Conservation (phyloP, 2,888 invertebrate species). For the Cryptus armator region DNA sequence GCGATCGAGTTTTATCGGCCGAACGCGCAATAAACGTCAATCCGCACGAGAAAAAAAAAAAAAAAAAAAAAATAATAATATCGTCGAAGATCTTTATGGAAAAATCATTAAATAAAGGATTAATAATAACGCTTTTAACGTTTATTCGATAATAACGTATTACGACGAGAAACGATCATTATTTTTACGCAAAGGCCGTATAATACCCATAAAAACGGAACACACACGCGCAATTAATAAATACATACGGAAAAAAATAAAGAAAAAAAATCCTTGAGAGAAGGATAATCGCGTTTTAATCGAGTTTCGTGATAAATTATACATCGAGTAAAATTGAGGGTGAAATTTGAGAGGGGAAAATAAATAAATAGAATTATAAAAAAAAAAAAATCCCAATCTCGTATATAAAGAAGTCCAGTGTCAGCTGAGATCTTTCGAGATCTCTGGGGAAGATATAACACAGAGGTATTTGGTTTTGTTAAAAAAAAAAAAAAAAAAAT, state of each 20-base stretch:
- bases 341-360: conserved; percentile 24
- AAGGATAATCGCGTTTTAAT: conserved; percentile 29
- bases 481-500: conserved; percentile 14
- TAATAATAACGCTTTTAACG: conserved; percentile 21
- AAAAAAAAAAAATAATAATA: background rate
- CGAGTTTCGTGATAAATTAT: conserved; percentile 36
- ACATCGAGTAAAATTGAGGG: conserved; percentile 24
- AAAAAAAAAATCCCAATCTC: background rate
- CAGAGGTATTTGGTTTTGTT: conserved; percentile 52
- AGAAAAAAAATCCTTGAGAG: background rate
- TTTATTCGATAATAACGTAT: conserved; percentile 38
- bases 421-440: conserved; percentile 45
- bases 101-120: conserved; percentile 18
- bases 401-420: conserved; percentile 38
- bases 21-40: background rate
- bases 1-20: background rate
- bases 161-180: background rate
- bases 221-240: conserved; percentile 17
- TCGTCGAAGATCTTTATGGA: background rate
- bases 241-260: background rate
- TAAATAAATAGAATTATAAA: conserved; percentile 19
- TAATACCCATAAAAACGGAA: conserved; percentile 4
- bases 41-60: background rate
- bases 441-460: conserved; percentile 48
- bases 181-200: background rate